These are phyloP conservation scores for Phania funesta DNA, from an alignment of 2,888 invertebrate species.

Conservation along the genomic window DNA sequence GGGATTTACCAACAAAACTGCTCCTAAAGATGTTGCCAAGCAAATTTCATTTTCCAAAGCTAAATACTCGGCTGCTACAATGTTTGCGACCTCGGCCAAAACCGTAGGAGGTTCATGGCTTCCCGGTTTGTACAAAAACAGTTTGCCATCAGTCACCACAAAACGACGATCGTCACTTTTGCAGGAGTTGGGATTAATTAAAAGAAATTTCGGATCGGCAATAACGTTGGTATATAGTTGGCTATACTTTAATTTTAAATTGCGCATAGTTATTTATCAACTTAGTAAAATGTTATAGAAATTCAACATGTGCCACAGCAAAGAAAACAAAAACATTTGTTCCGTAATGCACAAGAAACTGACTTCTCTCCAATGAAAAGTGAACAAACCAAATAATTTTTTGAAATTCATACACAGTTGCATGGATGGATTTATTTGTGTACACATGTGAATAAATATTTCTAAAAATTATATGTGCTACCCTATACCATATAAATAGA, in stretches of 20 bases:
- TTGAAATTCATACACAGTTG: no score
- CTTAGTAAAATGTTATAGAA: background rate
- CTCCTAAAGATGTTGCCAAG: slow-evolving; percentile 75
- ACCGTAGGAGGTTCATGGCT: slow-evolving; percentile 32
- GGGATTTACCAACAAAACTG: slow-evolving; percentile 73
- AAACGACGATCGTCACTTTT: slow-evolving; percentile 59
- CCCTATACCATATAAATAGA: no score
- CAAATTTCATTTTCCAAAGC: slow-evolving; percentile 77
- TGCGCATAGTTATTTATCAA: slow-evolving; percentile 72
- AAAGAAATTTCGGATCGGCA: slow-evolving; percentile 70
- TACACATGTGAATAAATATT: no score
- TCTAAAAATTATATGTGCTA: no score
- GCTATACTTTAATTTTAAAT: slow-evolving; percentile 75
- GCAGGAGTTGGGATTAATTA: slow-evolving; percentile 72
- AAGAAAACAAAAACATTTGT: slow-evolving; percentile 38
- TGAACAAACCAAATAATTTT: no score
- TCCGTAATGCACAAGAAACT: background rate
- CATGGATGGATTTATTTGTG: no score
- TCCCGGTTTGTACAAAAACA: slow-evolving; percentile 70
- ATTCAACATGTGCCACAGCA: slow-evolving; percentile 36
- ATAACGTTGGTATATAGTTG: slow-evolving; percentile 68
- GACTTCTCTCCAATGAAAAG: background rate
- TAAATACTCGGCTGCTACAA: slow-evolving; percentile 76
- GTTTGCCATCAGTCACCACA: slow-evolving; percentile 70
- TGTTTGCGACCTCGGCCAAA: slow-evolving; percentile 71